Conservation (phyloP, 2,113 vertebrate genomes). For the Taurulus bubalis region DNA sequence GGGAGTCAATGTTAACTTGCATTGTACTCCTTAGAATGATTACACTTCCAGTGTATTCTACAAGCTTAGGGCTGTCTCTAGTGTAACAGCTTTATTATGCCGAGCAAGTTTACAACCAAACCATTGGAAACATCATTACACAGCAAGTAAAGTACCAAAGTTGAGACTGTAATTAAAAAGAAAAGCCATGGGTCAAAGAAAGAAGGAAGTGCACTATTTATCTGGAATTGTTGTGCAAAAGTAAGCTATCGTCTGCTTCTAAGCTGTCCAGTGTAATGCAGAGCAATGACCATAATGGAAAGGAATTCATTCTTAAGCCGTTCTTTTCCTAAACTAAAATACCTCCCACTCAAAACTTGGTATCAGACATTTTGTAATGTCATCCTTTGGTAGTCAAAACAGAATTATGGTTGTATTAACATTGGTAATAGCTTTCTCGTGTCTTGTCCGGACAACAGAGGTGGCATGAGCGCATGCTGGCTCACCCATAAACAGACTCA, state of each 20-base stretch:
- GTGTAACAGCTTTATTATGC: not conserved
- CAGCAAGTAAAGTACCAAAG: not conserved
- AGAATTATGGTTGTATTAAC: conserved; percentile 35
- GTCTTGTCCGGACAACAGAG: conserved; percentile 38
- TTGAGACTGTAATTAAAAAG: not conserved
- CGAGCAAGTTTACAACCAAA: not conserved
- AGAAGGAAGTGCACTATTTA: not conserved
- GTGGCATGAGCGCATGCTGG: conserved; percentile 49
- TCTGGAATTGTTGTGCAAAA: not conserved
- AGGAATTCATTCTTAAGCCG: conserved; percentile 16
- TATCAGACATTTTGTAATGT: not conserved
- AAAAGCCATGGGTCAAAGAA: not conserved
- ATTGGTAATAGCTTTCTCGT: conserved; percentile 30
- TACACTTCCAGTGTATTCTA: not conserved
- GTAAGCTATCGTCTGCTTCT: not conserved
- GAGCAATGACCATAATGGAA: conserved; percentile 11
- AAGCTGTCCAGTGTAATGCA: conserved; percentile 6
- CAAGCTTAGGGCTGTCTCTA: not conserved
- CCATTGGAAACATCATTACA: not conserved
- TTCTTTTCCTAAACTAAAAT: not conserved
- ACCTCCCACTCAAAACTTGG: not conserved
- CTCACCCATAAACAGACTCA: conserved; percentile 51
- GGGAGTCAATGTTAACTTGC: not conserved
- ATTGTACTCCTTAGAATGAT: not conserved
- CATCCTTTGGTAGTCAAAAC: conserved; percentile 13